phyloP scores from a whole-genome alignment of 2,888 invertebrate species.

The Chrysolina haemoptera region DNA sequence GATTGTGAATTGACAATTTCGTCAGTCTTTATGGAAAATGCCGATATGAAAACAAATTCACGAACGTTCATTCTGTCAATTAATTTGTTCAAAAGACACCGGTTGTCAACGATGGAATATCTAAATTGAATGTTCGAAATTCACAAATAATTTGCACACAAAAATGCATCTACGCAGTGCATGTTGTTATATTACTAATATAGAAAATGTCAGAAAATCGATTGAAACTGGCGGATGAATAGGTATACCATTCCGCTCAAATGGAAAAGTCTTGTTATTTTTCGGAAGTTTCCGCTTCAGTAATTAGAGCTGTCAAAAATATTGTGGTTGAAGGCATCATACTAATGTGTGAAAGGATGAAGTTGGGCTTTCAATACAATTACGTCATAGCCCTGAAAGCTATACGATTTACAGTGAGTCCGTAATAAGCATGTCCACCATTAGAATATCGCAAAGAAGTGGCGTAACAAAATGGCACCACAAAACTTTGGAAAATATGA shows the following conservation, averaged over 20 bases:
- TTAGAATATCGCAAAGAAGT: too few species aligned
- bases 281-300: slow-evolving; percentile 13
- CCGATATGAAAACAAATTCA: background rate
- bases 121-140: background rate
- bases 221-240: slow-evolving; percentile 6
- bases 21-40: background rate
- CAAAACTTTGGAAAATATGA: too few species aligned
- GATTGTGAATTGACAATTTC: background rate
- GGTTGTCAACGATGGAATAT: background rate
- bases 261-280: slow-evolving; percentile 18
- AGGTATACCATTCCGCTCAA: background rate
- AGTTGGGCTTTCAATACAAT: background rate
- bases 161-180: background rate
- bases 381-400: background rate
- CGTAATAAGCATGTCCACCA: too few species aligned
- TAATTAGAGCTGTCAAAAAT: slow-evolving; percentile 18
- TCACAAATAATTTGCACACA: background rate
- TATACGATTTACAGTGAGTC: too few species aligned
- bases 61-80: background rate
- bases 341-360: background rate
- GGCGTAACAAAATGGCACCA: too few species aligned
- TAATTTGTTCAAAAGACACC: background rate
- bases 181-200: slow-evolving; percentile 1
- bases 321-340: background rate
- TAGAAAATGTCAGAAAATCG: slow-evolving; percentile 16